Evolutionary conservation across 2,797 vertebrate species (phyloP), one percentile per base, ranked within the genome.

Genomic region (Potorous gilbertii): DNA sequence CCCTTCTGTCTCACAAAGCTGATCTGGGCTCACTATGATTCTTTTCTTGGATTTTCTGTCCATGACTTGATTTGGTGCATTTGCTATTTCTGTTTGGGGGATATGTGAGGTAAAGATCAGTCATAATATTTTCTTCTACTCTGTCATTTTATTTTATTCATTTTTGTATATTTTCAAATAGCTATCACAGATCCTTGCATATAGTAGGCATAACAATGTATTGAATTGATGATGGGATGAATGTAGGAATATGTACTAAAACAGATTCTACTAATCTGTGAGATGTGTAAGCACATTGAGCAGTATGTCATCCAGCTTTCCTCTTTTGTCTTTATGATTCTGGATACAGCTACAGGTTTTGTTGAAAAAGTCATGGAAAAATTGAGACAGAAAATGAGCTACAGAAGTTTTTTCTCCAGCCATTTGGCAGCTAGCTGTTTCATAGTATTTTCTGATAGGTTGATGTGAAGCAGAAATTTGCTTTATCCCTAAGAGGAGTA

Each of bases 361-460:
- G 52, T 21, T 54, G 57, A 92, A 62, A 74, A 55, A 74, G 21
- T 13, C 21, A 90, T 91, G 93, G n/a, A 91, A 93, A 92, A 91
- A 34, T 31, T 0, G 74, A 31, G 50, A 1, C 91, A 40, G 16
- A 81, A 81, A 95, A 55, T 12, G 29, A 8, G 0, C n/a, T 46
- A 11, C 46, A 21, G 50, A 93, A 50, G 59, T 14, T 27, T 8
- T 90, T n/a, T 54, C 21, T 46, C n/a, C 40, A 46, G 8, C 40
- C 46, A 46, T 16, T 21, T 54, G 28, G 13, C 87, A 54, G 54
- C 2, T 55, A 90, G 8, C n/a, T 31, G 1, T 21, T 24, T 29
- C 56, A 81, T 46, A 24, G 18, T 46, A 40, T 81, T 46, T 81
- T 81, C 6, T 46, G 40, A 81, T 10, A 81, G 21, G 16, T 0